Conservation (phyloP, 1,140 invertebrate genomes). For the Conus betulinus region DNA sequence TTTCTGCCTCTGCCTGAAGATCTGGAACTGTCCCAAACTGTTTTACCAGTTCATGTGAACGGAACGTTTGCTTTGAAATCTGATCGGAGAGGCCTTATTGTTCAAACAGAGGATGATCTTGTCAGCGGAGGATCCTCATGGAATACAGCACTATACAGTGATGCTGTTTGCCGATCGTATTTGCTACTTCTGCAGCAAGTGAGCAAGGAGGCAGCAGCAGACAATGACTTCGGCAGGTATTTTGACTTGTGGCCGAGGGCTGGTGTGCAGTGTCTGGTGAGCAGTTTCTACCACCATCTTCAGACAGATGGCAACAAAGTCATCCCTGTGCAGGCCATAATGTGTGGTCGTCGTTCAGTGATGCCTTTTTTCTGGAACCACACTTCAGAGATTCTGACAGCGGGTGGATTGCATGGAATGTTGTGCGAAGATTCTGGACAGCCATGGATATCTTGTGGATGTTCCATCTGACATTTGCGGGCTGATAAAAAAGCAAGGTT, state of each 20-base stretch:
- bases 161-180: slow-evolving; percentile 27
- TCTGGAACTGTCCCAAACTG: slow-evolving; percentile 10
- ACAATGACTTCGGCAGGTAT: not conserved
- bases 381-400: slow-evolving; percentile 18
- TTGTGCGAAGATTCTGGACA: slow-evolving; percentile 33
- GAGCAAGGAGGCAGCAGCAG: not conserved
- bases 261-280: not conserved
- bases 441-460: slow-evolving; percentile 11
- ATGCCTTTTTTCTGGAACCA: slow-evolving; percentile 21
- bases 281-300: slow-evolving; percentile 29
- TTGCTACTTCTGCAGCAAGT: slow-evolving; percentile 22
- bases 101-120: slow-evolving; percentile 48
- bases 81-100: slow-evolving; percentile 47
- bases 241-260: slow-evolving; percentile 34
- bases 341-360: slow-evolving; percentile 13
- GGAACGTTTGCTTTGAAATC: slow-evolving; percentile 59
- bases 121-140: slow-evolving; percentile 44
- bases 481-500: not conserved
- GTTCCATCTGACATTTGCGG: slow-evolving; percentile 22
- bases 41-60: slow-evolving; percentile 57
- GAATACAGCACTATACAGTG: slow-evolving; percentile 54
- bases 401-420: slow-evolving; percentile 28
- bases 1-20: slow-evolving; percentile 56
- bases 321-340: not conserved
- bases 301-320: not conserved